Evolutionary conservation across 2,888 invertebrate genomes (phyloP), one percentile per base, ranked within the genome.

Genomic region (Andrena praecox): DNA sequence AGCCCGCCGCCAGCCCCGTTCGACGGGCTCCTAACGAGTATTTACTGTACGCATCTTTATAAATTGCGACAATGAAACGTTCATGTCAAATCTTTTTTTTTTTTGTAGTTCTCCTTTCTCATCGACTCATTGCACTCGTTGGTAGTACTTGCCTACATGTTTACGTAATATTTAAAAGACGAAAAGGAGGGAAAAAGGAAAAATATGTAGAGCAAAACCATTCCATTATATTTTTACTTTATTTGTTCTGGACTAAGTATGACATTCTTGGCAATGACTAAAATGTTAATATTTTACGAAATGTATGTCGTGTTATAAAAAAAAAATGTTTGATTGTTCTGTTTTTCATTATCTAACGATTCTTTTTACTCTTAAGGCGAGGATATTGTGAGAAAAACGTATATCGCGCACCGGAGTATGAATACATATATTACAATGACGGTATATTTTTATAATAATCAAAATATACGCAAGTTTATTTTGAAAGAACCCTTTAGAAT

Each of bases 141-240:
- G 42, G 24, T 69, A 63, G 68, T 72, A 74, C 60, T 66, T 81
- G 70, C 74, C 74, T 80, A 67, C 64, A 69, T 74, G 27, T 31
- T 63, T 63, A 52, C 33, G 16, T 67, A 50, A 67, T 35, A 42
- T 54, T 60, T 16, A 42, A 64, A 64, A 59, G 59, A 33, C 70
- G 72, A 76, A 74, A 76, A 20, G 16, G 31, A 31, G 42, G 56
- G 56, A 24, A 73, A 67, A 67, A 54, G 10, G 60, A 68, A 76
- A 78, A 86, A 52, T 77, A 62, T 72, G 70, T 70, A 71, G 85
- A 84, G 85, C 82, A 79, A 42, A 78, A 84, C 84, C 88, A 88
- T 88, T 88, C 88, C 88, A 85, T 83, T 77, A 68, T 81, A 63
- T 76, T 66, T 81, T 87, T 80, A 78, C 71, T 68, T 66, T 75